A percentile compares a stretch with the other conserved stretches of the same genome.
Evolutionary conservation across 2,888 invertebrate genomes (phyloP).

Genomic region (Dynastes grantii): DNA sequence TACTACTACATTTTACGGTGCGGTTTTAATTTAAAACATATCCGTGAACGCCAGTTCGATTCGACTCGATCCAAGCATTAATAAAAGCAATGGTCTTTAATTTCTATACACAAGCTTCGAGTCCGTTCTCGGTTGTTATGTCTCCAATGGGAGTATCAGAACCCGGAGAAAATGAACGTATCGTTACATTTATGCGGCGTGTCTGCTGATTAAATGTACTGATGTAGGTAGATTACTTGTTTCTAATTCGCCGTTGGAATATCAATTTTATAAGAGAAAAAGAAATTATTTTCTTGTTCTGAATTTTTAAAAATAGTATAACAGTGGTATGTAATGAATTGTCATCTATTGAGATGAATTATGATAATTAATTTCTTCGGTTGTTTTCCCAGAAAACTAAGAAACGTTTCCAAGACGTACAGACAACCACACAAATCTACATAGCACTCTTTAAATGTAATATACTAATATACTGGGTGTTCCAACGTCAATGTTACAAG

Average conservation of each 20-base stretch:
- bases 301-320: too few relatives aligned
- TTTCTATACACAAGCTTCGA: constrained; percentile 23
- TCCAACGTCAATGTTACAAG: too few relatives aligned
- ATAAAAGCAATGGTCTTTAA: constrained; percentile 29
- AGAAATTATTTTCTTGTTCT: too few relatives aligned
- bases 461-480: too few relatives aligned
- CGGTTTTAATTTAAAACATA: constrained; percentile 28
- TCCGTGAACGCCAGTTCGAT: not conserved
- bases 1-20: not conserved
- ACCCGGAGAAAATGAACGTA: not conserved
- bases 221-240: not conserved
- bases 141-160: not conserved
- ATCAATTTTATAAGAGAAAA: too few relatives aligned
- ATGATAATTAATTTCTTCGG: not conserved
- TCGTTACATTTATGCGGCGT: not conserved
- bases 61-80: constrained; percentile 19
- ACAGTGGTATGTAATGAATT: not conserved
- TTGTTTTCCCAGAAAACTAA: not conserved
- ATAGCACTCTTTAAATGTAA: too few relatives aligned
- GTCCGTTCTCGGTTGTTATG: not conserved
- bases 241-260: too few relatives aligned
- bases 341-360: not conserved
- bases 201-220: not conserved
- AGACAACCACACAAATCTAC: not conserved
- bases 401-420: not conserved